Evolutionary conservation across 2,888 invertebrate genomes (phyloP), one percentile per base, ranked within the genome.

Genomic region (Malacosoma neustria): DNA sequence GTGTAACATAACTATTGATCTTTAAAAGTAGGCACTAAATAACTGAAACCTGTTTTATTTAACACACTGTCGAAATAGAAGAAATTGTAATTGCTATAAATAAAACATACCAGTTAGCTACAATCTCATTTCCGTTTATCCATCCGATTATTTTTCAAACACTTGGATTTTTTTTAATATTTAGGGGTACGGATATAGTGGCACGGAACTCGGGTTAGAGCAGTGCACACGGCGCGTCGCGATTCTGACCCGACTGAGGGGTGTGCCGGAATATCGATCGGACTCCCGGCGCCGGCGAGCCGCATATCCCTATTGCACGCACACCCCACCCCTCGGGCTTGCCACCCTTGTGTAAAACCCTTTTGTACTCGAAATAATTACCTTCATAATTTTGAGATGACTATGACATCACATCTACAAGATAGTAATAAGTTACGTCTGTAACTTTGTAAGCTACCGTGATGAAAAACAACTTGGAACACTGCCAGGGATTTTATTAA

Each of bases 261-360:
- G 56, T 58, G 62, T 57, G 61, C 60, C 61, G 68, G 61, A 60
- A 63, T 81, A 84, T 82, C 77, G 84, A 84, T 81, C 79, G 64
- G 45, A 54, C 62, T 70, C 73, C 79, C 64, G 84, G 84, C 84
- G 84, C 82, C 84, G 76, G 61, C 77, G 72, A 64, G 73, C 80
- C 81, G 81, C 73, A 79, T 75, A 74, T 77, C 73, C 84, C 81
- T 72, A 63, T 65, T 74, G 72, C 81, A 79, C 76, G 80, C 77
- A 75, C 67, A 57, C 80, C 73, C 73, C 75, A 61, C 73, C 67
- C 70, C 73, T 29, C 55, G 50, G 45, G 49, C 48, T 53, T 60
- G 56, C 73, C 67, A 71, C 70, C 72, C 71, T 58, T 57, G 47
- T 54, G 41, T 53, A 44, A 58, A 50, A 61, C 60, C 67, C 49